These are phyloP conservation scores for Conopomorpha cramerella DNA, from an alignment of 1,140 invertebrate species.

Conservation along the genomic window DNA sequence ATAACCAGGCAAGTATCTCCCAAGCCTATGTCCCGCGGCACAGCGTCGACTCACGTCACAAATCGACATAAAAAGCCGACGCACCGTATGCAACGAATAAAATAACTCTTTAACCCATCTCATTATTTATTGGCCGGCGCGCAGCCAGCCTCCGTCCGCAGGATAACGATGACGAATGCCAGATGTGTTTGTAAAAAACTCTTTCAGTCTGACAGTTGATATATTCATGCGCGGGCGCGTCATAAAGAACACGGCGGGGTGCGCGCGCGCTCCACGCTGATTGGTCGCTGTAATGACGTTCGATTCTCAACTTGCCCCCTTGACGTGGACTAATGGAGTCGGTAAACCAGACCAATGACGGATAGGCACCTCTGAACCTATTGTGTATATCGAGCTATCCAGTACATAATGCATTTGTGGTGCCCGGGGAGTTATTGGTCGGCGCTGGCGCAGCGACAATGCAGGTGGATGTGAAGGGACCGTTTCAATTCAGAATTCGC, in stretches of 20 bases:
- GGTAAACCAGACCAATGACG: slow-evolving; percentile 39
- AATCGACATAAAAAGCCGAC: no score
- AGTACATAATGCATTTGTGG: no score
- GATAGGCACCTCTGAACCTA: slow-evolving; percentile 36
- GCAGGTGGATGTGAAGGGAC: no score
- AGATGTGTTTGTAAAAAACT: slow-evolving; percentile 43
- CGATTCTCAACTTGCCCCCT: slow-evolving; percentile 8
- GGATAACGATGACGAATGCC: slow-evolving; percentile 54
- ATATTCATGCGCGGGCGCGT: slow-evolving; percentile 36
- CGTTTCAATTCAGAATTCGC: no score
- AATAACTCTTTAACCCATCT: slow-evolving; percentile 25
- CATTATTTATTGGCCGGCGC: slow-evolving; percentile 25
- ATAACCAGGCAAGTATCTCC: no score
- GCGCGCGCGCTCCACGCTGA: slow-evolving; percentile 32
- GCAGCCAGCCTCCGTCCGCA: slow-evolving; percentile 19
- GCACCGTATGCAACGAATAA: slow-evolving; percentile 22
- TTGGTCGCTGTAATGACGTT: slow-evolving; percentile 33
- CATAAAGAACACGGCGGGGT: slow-evolving; percentile 48
- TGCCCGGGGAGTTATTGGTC: slow-evolving; percentile 7
- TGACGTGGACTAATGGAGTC: slow-evolving; percentile 42
- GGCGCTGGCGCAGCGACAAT: not conserved
- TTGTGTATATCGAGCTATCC: no score
- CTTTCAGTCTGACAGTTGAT: slow-evolving; percentile 45
- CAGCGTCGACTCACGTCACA: slow-evolving; percentile 45
- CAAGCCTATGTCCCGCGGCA: no score